These are phyloP conservation scores for Reticulitermes speratus DNA, from an alignment of 1,140 invertebrate species.

Conservation along the genomic window DNA sequence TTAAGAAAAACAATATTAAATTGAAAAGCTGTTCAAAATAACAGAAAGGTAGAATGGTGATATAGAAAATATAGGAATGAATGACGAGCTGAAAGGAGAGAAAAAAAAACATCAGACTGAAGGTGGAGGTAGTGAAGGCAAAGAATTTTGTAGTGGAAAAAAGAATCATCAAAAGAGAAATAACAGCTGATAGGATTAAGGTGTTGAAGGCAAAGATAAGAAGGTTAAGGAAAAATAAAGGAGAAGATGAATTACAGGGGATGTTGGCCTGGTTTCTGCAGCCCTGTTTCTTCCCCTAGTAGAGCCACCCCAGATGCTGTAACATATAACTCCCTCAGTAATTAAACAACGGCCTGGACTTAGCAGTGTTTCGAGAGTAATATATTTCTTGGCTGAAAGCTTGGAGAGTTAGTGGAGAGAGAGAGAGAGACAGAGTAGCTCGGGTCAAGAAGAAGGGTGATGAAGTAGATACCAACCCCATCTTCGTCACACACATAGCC, in stretches of 20 bases:
- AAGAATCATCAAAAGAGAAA: neutral
- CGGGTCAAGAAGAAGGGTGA: slow-evolving; percentile 25
- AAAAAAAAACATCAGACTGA: neutral
- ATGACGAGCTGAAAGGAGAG: neutral
- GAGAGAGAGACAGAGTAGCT: neutral
- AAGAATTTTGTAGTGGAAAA: neutral
- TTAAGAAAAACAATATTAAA: too few relatives aligned
- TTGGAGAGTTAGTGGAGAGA: neutral
- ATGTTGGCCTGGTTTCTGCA: slow-evolving; percentile 13
- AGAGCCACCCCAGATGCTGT: slow-evolving; percentile 3
- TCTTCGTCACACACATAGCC: neutral
- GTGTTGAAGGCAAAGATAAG: neutral
- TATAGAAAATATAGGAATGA: neutral
- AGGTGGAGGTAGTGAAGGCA: neutral
- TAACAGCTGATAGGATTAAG: neutral
- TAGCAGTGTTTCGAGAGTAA: neutral
- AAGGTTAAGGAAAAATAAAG: neutral
- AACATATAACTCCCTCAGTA: slow-evolving; percentile 23
- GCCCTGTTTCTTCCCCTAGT: neutral
- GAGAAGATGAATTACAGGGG: neutral
- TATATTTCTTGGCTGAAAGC: slow-evolving; percentile 28
- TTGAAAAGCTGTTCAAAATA: neutral
- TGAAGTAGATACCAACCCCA: slow-evolving; percentile 3
- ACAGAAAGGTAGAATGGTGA: neutral
- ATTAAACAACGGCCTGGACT: slow-evolving; percentile 26